Evolutionary conservation across 2,797 vertebrate species (phyloP).

Genomic region (Poecilia gillii): DNA sequence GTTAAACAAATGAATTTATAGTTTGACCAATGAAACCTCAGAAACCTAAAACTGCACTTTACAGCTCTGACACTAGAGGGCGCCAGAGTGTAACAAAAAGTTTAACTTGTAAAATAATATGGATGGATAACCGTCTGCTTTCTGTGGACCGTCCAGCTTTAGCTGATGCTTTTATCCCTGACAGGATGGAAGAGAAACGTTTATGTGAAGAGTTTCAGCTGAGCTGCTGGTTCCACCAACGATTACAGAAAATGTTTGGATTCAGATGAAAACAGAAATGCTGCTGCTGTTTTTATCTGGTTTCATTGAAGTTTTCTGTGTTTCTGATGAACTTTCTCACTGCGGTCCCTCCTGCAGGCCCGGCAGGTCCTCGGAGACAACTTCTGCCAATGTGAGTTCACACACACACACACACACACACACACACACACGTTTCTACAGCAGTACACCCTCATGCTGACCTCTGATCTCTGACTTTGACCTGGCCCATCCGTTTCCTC

Average conservation of each 20-base stretch:
- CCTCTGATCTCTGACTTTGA: background rate
- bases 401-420: background rate
- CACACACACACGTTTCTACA: too few species aligned
- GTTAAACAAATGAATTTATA: background rate
- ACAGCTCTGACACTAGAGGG: background rate
- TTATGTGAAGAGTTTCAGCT: background rate
- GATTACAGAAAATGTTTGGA: too few species aligned
- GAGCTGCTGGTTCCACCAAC: too few species aligned
- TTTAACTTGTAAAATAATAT: too few species aligned
- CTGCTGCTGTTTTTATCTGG: background rate
- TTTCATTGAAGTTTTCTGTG: background rate
- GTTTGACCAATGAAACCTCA: background rate
- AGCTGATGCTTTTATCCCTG: too few species aligned
- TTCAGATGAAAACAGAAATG: too few species aligned
- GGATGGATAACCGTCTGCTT: too few species aligned
- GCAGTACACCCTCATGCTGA: background rate
- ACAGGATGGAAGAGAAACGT: too few species aligned
- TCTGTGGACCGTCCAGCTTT: too few species aligned
- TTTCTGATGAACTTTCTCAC: background rate
- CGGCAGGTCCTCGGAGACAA: constrained; percentile 89
- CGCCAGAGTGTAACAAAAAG: background rate
- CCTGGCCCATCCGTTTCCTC: background rate
- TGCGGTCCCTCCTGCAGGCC: constrained; percentile 74
- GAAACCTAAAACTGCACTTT: background rate
- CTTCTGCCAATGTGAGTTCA: constrained; percentile 85